Evolutionary conservation across 64 coral and sea anemone species (phyloP), one percentile per base, ranked within the genome.

Genomic region (Porites lutea): DNA sequence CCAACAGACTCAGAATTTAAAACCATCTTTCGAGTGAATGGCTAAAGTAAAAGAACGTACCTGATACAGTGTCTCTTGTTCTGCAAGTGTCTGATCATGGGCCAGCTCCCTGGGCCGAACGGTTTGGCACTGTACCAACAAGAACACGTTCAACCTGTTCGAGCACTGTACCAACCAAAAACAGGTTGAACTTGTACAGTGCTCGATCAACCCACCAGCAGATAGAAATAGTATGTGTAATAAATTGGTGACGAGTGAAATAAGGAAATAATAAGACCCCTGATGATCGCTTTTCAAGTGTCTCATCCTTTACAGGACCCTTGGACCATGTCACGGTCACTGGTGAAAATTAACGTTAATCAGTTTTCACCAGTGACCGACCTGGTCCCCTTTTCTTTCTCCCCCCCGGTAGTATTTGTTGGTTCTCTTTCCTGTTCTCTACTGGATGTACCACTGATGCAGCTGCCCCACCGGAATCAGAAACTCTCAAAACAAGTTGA

Each of bases 141-240:
- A 37, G 27, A 37, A 37, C 27, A 37, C 0, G 27, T 37, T 37
- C 27, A 49, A 66, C 12, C 37, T 83, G 80, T 50, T 69, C 46
- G 27, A 37, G 27, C 27, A 37, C 27, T 37, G 27, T 37, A 37
- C 27, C 27, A 37, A 37, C 27, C 27, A 37, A 37, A 37, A 37
- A 37, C 27, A 37, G 27, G 27, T 37, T 84, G 57, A 83, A 83
- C 15, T 87, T 82, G 60, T 93, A 93, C 48, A 93, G 78, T 2
- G 81, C 91, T 79, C 91, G 74, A 15, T 92, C 91, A 15, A 87
- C 7, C 11, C 72, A 62, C 11, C 55, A 79, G 12, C 3, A 2
- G 61, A 73, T 44, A 73, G 15, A 73, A 73, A 43, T 45, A 73
- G 44, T 7, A 46, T 13, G 13, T 12, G 12, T 57, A 1, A 57